Conservation (phyloP, 2,888 invertebrate species). For the Augochlorella aurata region DNA sequence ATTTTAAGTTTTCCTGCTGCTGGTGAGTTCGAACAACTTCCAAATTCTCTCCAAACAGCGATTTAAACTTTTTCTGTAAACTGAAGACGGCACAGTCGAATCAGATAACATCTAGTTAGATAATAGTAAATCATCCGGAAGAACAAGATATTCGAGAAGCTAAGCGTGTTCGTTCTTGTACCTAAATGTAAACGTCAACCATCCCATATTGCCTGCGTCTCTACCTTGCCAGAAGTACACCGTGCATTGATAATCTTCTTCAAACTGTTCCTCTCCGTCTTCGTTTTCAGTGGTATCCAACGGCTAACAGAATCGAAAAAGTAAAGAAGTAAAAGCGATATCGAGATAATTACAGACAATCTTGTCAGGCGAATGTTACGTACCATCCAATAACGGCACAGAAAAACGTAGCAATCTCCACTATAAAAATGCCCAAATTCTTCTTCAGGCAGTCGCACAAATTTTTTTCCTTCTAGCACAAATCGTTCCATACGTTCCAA, state of each 20-base stretch:
- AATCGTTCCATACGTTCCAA: slow-evolving; percentile 98
- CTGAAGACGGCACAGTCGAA: slow-evolving; percentile 78
- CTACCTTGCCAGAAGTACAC: slow-evolving; percentile 99
- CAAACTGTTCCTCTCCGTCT: slow-evolving; percentile 83
- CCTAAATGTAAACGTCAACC: slow-evolving; percentile 99
- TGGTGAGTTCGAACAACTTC: slow-evolving; percentile 98
- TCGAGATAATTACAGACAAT: background rate
- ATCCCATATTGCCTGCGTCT: slow-evolving; percentile 99
- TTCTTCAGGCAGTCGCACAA: slow-evolving; percentile 97
- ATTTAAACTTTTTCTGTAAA: slow-evolving; percentile 94
- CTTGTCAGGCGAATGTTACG: slow-evolving; percentile 55
- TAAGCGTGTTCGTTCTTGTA: slow-evolving; percentile 33
- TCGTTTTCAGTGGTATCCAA: slow-evolving; percentile 83
- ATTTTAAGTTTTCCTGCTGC: slow-evolving; percentile 99
- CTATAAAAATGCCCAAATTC: slow-evolving; percentile 96
- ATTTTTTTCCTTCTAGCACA: slow-evolving; percentile 97
- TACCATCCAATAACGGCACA: slow-evolving; percentile 96
- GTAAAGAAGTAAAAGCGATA: background rate
- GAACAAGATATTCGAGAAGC: background rate
- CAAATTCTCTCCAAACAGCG: slow-evolving; percentile 92
- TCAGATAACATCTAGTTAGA: background rate
- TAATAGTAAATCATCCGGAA: background rate
- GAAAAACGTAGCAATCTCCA: slow-evolving; percentile 98
- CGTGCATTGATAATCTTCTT: slow-evolving; percentile 93
- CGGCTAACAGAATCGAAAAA: slow-evolving; percentile 66